Evolutionary conservation across 1,140 invertebrate genomes (phyloP), one percentile per base, ranked within the genome.

Genomic region (Vanessa atalanta): DNA sequence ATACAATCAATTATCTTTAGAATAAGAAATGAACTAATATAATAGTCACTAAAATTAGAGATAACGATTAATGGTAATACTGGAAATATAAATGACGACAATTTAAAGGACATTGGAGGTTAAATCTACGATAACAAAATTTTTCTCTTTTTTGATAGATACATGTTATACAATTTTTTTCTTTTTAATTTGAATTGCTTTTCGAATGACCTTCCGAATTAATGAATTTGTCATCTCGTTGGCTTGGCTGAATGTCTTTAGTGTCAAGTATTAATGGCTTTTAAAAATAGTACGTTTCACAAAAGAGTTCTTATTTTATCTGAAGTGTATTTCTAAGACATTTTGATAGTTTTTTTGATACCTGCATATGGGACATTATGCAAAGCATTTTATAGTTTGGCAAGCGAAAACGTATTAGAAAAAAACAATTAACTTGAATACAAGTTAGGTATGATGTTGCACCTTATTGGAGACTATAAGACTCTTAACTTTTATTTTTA

Each of bases 81-180:
- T 86, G 85, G 87, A 84, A 89, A 87, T 89, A 92, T 86, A 91
- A 91, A 90, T 86, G 84, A 88, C 83, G 83, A 87, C 85, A 92
- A 91, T 91, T 92, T 90, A 82, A 91, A 88, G 90, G 85, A 89
- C 89, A 91, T 92, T 89, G 78, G 87, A 87, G 83, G 80, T 90
- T 88, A 90, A 92, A 90, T 91, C 87, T 90, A 87, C 82, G 83
- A 87, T 90, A 89, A 89, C 82, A 91, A 92, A 92, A 86, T 91
- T 90, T 92, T 90, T 78, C 85, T 86, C 85, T 89, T 91, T 91
- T 92, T 90, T 91, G 89, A 92, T 87, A 86, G 89, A 86, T 89
- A 87, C 85, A 88, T 87, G 79, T 85, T 90, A 86, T 86, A 78
- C 80, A 83, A 88, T 87, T 90, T 90, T 90, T 89, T 91, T 80